Conservation (phyloP, 2,113 vertebrate genomes). For the Dunckerocampus dactyliophorus region DNA sequence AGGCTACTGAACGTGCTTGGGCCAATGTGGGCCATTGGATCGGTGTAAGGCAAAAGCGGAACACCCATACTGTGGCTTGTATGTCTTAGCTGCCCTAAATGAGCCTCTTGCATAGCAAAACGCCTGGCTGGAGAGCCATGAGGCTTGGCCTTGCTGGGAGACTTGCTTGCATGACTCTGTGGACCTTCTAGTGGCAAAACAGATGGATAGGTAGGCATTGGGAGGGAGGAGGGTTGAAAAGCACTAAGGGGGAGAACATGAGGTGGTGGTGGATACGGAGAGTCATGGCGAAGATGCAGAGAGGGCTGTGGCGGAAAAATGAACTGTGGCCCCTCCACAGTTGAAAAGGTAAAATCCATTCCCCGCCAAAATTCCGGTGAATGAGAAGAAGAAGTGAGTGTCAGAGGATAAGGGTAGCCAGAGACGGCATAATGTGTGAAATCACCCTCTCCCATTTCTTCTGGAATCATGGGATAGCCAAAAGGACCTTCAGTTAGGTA, state of each 20-base stretch:
- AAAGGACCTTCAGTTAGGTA: constrained; percentile 90
- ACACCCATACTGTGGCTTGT: constrained; percentile 96
- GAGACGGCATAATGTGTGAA: constrained; percentile 82
- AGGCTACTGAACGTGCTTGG: constrained; percentile 91
- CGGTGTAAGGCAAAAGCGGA: constrained; percentile 97
- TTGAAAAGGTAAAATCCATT: constrained; percentile 87
- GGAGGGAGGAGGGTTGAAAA: constrained; percentile 82
- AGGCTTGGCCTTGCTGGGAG: constrained; percentile 84
- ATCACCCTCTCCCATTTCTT: constrained; percentile 86
- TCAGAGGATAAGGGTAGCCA: constrained; percentile 89
- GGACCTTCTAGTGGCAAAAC: constrained; percentile 89
- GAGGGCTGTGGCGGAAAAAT: constrained; percentile 85
- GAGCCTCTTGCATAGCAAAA: constrained; percentile 94
- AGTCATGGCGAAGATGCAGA: constrained; percentile 79
- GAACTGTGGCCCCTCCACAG: constrained; percentile 87
- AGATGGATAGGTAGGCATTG: constrained; percentile 89
- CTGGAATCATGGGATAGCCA: constrained; percentile 88
- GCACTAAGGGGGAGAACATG: constrained; percentile 83
- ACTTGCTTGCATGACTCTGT: constrained; percentile 85
- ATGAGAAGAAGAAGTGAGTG: constrained; percentile 85
- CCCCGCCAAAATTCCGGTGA: constrained; percentile 93
- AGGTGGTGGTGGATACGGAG: constrained; percentile 73
- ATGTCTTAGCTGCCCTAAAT: constrained; percentile 97
- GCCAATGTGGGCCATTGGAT: constrained; percentile 85
- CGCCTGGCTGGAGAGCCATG: constrained; percentile 85